Evolutionary conservation across 2,797 vertebrate species (phyloP), one percentile per base, ranked within the genome.

Genomic region (Amblyraja radiata): DNA sequence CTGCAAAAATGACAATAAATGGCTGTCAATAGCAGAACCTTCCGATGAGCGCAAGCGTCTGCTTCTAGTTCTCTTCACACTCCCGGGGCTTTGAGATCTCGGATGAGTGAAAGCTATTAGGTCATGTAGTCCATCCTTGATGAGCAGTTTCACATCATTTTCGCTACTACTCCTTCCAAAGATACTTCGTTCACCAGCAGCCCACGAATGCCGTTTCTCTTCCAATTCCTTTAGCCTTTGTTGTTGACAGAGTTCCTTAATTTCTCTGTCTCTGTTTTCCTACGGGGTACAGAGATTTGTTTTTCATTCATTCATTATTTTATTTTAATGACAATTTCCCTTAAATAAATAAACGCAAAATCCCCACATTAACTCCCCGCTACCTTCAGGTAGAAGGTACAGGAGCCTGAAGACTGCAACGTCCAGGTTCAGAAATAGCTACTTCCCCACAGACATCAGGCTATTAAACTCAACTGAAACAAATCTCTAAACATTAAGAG

Each of bases 131-230:
- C 98, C 97, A 13, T 98, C 98, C 94, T 98, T 98, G 90, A 97
- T 97, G 94, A 99, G 95, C 95, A 97, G 95, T 76, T 98, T 97
- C 93, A 99, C 98, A 1, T 99, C 98, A 2, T 97, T 99, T 96
- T 99, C 99, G 39, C 99, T 99, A 96, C 97, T 99, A 96, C 99
- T 99, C 39, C 98, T 97, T 65, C 98, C 97, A 76, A 99, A 98
- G 14, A 96, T 95, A 76, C 95, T 96, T 68, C 97, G 97, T 68
- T 97, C 97, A 6, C 96, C 93, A 0, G 94, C 94, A 0, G 96
- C 94, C 98, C 98, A 99, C 4, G 97, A 97, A 2, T 96, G 96
- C 0, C 98, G 97, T 94, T 97, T 98, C 93, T 98, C 97, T 93
- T 99, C 98, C 95, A 97, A 91, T 93, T 99, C 98, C 86, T 96